These are phyloP conservation scores for Zaprionus lachaisei DNA, from an alignment of 1,140 invertebrate genomes.

Conservation along the genomic window DNA sequence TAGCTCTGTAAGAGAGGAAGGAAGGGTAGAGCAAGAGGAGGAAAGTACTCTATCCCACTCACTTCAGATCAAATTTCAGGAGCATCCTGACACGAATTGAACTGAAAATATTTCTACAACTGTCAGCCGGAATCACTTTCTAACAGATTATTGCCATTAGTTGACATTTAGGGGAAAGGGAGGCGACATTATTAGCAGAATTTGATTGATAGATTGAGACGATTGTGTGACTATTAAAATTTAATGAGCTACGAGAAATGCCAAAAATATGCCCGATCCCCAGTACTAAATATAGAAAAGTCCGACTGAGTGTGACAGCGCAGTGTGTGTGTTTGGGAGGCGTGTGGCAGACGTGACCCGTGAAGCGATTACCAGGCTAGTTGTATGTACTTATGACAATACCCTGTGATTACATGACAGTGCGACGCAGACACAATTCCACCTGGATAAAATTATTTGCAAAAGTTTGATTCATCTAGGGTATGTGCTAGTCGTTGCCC, in stretches of 20 bases:
- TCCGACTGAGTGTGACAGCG: neutral
- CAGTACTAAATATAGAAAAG: neutral
- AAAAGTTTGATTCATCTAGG: neutral
- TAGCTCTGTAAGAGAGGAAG: neutral
- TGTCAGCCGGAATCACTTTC: slow-evolving; percentile 49
- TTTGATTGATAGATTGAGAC: slow-evolving; percentile 73
- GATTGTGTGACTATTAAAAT: slow-evolving; percentile 49
- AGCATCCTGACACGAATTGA: neutral
- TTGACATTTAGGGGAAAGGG: slow-evolving; percentile 47
- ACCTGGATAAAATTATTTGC: neutral
- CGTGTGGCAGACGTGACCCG: neutral
- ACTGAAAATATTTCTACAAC: slow-evolving; percentile 41
- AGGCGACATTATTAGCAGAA: slow-evolving; percentile 49
- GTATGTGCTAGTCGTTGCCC: neutral
- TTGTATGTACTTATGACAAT: neutral
- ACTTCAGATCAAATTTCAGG: neutral
- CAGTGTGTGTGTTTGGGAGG: neutral
- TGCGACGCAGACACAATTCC: neutral
- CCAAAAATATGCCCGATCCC: slow-evolving; percentile 30
- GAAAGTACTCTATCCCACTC: neutral
- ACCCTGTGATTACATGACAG: neutral
- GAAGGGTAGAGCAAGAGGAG: neutral
- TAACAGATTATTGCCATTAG: slow-evolving; percentile 43
- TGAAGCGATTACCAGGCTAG: neutral
- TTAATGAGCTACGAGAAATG: slow-evolving; percentile 50